Percentiles rank a stretch among this genome's conserved stretches.
phyloP scores from a whole-genome alignment of 2,113 vertebrate genomes.

The Globicephala melas region DNA sequence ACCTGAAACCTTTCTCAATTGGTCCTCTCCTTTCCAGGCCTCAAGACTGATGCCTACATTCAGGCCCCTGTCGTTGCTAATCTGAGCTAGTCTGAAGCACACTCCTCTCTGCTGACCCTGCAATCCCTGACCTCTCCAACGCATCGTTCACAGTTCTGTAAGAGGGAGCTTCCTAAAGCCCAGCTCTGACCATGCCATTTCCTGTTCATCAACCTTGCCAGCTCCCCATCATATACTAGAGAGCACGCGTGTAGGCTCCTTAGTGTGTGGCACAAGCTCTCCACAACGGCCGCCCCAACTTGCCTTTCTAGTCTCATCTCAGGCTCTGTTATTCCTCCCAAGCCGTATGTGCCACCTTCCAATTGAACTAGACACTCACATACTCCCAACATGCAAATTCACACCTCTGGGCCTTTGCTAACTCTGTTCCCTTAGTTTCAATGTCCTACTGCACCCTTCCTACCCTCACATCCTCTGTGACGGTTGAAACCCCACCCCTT shows the following conservation, averaged over 20 bases:
- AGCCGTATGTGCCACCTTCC: neutral
- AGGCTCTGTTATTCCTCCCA: neutral
- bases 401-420: neutral
- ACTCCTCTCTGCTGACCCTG: neutral
- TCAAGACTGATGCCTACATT: neutral
- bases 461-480: neutral
- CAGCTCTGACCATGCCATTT: neutral
- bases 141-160: neutral
- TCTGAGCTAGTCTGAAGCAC: neutral
- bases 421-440: neutral
- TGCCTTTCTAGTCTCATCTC: neutral
- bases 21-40: neutral
- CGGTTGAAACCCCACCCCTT: neutral
- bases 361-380: neutral
- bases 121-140: neutral
- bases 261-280: neutral
- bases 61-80: neutral
- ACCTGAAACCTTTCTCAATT: neutral
- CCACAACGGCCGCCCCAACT: neutral
- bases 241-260: neutral
- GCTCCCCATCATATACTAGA: neutral
- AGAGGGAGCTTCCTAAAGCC: neutral
- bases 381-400: neutral
- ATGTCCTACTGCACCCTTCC: neutral
- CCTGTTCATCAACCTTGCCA: neutral